Evolutionary conservation across 2,888 invertebrate species (phyloP).

Genomic region (Carcina quercana): DNA sequence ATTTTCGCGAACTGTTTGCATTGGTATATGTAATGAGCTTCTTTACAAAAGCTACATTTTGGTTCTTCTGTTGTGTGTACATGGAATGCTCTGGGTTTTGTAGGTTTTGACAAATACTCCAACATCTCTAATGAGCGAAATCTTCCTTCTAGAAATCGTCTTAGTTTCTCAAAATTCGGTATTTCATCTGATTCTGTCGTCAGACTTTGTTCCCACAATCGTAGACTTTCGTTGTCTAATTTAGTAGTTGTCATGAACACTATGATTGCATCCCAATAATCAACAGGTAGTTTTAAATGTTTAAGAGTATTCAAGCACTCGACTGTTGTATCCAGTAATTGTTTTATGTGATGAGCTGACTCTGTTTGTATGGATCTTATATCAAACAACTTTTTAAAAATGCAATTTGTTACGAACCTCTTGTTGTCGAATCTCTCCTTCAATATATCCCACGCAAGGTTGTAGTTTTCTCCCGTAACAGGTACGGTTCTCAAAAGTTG

Average conservation of each 20-base stretch:
- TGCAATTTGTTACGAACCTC: constrained; percentile 13
- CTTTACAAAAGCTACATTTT: constrained; percentile 4
- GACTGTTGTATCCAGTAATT: constrained; percentile 15
- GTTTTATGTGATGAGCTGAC: constrained; percentile 14
- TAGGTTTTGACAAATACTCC: too few relatives aligned
- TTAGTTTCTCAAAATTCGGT: constrained; percentile 13
- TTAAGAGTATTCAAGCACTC: constrained; percentile 15
- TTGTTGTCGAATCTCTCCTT: constrained; percentile 17
- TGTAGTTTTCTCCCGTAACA: constrained; percentile 14
- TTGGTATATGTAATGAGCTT: neutral
- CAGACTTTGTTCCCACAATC: constrained; percentile 13
- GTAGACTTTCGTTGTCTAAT: constrained; percentile 11
- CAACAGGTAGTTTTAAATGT: constrained; percentile 9
- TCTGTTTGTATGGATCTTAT: constrained; percentile 10
- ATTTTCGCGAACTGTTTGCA: constrained; percentile 1
- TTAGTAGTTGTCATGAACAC: constrained; percentile 9
- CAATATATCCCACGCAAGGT: constrained; percentile 14
- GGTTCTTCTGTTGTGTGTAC: too few relatives aligned
- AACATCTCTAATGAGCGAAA: constrained; percentile 23
- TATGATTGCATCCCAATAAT: constrained; percentile 14
- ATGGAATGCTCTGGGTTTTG: too few relatives aligned
- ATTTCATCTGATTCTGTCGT: constrained; percentile 8
- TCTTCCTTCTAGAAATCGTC: constrained; percentile 19
- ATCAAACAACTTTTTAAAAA: constrained; percentile 12
- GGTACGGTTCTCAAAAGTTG: constrained; percentile 14